A percentile compares a stretch with the other conserved stretches of the same genome.
Evolutionary conservation across 2,113 vertebrate genomes (phyloP).

Genomic region (Labeo rohita): DNA sequence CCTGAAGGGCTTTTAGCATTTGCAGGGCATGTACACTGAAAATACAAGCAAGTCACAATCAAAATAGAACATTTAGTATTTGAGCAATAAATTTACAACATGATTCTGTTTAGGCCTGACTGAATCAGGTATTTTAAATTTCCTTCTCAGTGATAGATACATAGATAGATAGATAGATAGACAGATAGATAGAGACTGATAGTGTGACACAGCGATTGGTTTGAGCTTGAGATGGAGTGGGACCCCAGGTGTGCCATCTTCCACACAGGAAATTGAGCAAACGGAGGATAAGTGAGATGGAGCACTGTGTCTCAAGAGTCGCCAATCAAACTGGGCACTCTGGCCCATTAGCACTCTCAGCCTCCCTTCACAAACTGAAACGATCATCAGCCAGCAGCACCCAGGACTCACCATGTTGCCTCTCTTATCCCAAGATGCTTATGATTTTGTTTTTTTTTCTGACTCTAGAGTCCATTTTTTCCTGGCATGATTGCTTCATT

Average conservation of each 20-base stretch:
- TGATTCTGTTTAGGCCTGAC: neutral
- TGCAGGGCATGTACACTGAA: neutral
- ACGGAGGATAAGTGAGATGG: slow-evolving; percentile 78
- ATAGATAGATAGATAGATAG: neutral
- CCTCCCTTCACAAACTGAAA: slow-evolving; percentile 27
- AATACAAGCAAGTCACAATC: neutral
- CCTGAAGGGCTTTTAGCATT: neutral
- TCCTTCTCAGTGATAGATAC: neutral
- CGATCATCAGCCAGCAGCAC: slow-evolving; percentile 52
- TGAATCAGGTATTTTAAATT: neutral
- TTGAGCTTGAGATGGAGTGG: slow-evolving; percentile 50
- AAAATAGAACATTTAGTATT: neutral
- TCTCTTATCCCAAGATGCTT: slow-evolving; percentile 13
- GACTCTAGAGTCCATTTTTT: neutral
- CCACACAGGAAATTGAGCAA: slow-evolving; percentile 77
- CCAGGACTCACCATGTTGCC: neutral
- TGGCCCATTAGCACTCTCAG: slow-evolving; percentile 66
- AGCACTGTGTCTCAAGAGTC: slow-evolving; percentile 67
- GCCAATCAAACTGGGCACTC: slow-evolving; percentile 61
- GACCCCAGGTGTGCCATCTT: slow-evolving; percentile 73
- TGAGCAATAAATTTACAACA: neutral
- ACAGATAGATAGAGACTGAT: neutral
- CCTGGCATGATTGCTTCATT: neutral
- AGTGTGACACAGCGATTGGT: slow-evolving; percentile 17
- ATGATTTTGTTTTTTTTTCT: neutral